phyloP scores from a whole-genome alignment of 2,113 vertebrate species.

The Zosterops borbonicus region DNA sequence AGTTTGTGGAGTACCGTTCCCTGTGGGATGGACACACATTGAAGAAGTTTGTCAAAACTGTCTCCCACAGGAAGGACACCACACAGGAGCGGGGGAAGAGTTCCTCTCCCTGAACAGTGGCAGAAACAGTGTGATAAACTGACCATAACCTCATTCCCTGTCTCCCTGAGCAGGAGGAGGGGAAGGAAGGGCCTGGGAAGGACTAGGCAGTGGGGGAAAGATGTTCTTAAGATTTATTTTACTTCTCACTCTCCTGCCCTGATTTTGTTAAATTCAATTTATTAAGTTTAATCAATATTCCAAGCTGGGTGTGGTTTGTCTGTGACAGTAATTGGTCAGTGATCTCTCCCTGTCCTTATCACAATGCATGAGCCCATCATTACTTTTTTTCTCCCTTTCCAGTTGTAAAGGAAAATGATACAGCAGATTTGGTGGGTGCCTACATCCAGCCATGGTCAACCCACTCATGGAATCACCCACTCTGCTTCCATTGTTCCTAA shows the following conservation, averaged over 20 bases:
- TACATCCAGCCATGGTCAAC: background rate
- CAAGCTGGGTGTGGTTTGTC: background rate
- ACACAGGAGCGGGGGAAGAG: background rate
- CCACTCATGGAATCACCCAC: too few relatives aligned
- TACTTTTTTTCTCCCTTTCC: background rate
- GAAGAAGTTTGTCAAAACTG: background rate
- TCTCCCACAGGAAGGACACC: rapidly evolving
- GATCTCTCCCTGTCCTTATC: background rate
- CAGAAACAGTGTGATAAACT: background rate
- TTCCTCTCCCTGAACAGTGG: background rate
- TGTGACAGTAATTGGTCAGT: background rate
- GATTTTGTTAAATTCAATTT: background rate
- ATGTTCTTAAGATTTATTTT: background rate
- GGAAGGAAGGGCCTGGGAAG: background rate
- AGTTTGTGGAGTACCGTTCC: background rate
- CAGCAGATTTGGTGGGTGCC: background rate
- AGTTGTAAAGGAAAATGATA: background rate
- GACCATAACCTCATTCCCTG: rapidly evolving
- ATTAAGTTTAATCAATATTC: background rate
- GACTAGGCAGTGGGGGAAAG: background rate
- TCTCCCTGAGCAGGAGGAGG: background rate
- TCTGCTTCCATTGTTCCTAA: background rate
- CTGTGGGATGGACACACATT: background rate
- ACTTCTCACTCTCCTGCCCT: background rate
- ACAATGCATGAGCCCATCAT: background rate